Base-by-base conservation (phyloP, 1,140 invertebrate species). In the Paraescarpia echinospica region DNA sequence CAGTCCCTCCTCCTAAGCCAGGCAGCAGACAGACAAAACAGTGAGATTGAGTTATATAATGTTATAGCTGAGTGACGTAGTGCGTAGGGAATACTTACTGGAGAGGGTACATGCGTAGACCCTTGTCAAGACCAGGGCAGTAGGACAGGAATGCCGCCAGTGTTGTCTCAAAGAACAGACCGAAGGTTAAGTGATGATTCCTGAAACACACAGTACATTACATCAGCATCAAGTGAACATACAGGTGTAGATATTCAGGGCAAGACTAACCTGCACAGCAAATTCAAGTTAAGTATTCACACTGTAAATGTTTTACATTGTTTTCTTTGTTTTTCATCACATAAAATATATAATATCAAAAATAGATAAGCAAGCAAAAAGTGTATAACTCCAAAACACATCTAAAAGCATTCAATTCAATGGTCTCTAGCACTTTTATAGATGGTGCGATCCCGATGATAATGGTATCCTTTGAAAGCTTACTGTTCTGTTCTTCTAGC, bases 121-220 rank as follows among this genome's bases (percentile, higher is more conserved):
- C 96, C 90, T 95, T 94, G 92, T 96, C 95, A 33, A 96, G 93
- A 94, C 95, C 95, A 35, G 96, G 96, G 92, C 95, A 96, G 93
- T 96, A 96, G 35, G 94, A 94, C 91, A 96, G 93, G 94, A 96
- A 96, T 91, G 95, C 94, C 92, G 96, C 96, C 51, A 96, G 93
- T 12, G 94, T 93, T 22, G 96, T 96, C 94, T 96, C 96, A 94
- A 96, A 96, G 95, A 96, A 96, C 31, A 96, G 92, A 92, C 95
- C 96, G 94, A 96, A 96, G n/a, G 95, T 96, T 93, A 96, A 93
- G 92, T 95, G 95, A 92, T 96, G 95, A 94, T 96, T 96, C 93
- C 96, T 96, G 93, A 34, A 93, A 35, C 77, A 34, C 12, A 31
- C 59, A 77, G 59, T 92, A 34, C 9, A 12, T 22, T 22, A 77